phyloP scores from a whole-genome alignment of 1,140 invertebrate genomes.

The Bradysia coprophila region DNA sequence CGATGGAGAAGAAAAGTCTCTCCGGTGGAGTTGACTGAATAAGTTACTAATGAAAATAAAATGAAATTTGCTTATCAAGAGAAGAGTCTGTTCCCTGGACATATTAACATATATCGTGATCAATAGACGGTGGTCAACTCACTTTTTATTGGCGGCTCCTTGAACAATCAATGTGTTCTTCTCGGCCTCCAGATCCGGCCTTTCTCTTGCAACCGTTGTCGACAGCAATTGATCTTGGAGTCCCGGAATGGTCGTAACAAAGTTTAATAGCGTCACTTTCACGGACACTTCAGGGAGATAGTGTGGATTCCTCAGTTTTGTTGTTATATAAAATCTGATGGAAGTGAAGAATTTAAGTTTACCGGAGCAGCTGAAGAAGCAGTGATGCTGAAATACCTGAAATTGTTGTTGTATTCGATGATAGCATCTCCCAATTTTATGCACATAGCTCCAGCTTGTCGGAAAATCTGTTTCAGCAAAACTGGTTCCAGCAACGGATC shows the following conservation, averaged over 20 bases:
- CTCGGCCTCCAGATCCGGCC: constrained; percentile 81
- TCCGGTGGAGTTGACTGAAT: too few species aligned
- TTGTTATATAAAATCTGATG: constrained; percentile 82
- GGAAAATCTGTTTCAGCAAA: constrained; percentile 74
- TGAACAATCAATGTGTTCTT: constrained; percentile 80
- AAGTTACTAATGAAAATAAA: too few species aligned
- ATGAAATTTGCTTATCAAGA: too few species aligned
- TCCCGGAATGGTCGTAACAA: constrained; percentile 81
- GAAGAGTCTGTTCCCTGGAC: too few species aligned
- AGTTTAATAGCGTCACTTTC: constrained; percentile 86
- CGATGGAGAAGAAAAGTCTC: too few species aligned
- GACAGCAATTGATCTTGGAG: constrained; percentile 79
- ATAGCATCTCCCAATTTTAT: constrained; percentile 70
- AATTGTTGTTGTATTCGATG: constrained; percentile 69
- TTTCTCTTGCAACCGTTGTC: constrained; percentile 78
- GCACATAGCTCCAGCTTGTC: constrained; percentile 61
- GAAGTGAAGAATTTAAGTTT: constrained; percentile 3
- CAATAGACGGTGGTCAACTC: too few species aligned
- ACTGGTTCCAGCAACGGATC: constrained; percentile 80
- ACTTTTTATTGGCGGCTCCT: constrained; percentile 65
- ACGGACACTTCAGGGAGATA: constrained; percentile 82
- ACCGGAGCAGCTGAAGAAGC: not conserved
- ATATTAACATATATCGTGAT: too few species aligned
- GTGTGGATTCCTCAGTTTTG: constrained; percentile 82
- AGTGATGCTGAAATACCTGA: constrained; percentile 36